phyloP scores from a whole-genome alignment of 2,888 invertebrate genomes.

The Dynastes hyllus region DNA sequence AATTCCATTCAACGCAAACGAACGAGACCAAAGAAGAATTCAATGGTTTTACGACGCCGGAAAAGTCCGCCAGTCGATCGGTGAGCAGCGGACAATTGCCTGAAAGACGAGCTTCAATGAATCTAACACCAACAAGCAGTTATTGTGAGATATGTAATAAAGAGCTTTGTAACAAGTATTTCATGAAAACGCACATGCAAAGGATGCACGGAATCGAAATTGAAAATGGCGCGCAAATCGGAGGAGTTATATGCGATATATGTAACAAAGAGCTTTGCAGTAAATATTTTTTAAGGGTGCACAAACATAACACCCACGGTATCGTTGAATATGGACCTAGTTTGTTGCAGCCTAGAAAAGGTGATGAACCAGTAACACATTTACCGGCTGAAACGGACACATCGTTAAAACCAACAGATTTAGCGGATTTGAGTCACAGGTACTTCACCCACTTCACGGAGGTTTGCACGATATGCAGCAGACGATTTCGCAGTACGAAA shows the following conservation, averaged over 20 bases:
- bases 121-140: constrained; percentile 84
- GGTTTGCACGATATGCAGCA: constrained; percentile 88
- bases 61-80: constrained; percentile 68
- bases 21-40: constrained; percentile 64
- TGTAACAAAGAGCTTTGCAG: constrained; percentile 99
- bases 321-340: constrained; percentile 87
- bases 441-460: constrained; percentile 82
- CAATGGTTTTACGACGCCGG: constrained; percentile 71
- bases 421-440: constrained; percentile 76
- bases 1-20: constrained; percentile 75
- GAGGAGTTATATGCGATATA: constrained; percentile 96
- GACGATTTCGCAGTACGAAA: constrained; percentile 90
- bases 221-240: constrained; percentile 93
- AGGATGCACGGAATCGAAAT: constrained; percentile 98
- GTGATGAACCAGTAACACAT: constrained; percentile 68
- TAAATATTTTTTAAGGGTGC: constrained; percentile 97
- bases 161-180: constrained; percentile 99
- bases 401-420: constrained; percentile 73
- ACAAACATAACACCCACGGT: constrained; percentile 98
- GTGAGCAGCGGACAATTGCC: constrained; percentile 62
- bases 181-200: constrained; percentile 99
- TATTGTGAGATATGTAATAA: constrained; percentile 99
- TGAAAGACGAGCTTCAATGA: constrained; percentile 76
- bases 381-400: constrained; percentile 67
- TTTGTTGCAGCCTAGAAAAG: constrained; percentile 68